Percentiles rank a stretch among this genome's conserved stretches.
Evolutionary conservation across 2,888 invertebrate genomes (phyloP).

Genomic region (Sesia apiformis): DNA sequence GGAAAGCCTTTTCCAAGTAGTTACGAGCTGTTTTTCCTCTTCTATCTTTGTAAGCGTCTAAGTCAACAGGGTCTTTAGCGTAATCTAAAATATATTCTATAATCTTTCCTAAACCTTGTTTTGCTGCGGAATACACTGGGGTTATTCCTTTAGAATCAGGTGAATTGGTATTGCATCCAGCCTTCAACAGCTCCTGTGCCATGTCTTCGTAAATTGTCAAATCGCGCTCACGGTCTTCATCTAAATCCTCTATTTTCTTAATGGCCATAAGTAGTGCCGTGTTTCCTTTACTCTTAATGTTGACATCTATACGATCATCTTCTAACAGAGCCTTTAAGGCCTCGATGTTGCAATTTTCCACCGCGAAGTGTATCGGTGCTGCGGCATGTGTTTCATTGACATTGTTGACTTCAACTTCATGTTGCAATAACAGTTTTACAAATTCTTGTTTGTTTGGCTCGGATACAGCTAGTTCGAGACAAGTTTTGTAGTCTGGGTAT

Average conservation of each 20-base stretch:
- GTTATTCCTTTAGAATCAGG: constrained; percentile 70
- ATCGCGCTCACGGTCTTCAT: constrained; percentile 56
- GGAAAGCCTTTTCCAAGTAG: constrained; percentile 69
- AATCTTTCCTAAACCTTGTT: constrained; percentile 68
- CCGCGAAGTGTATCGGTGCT: constrained; percentile 80
- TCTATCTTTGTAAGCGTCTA: constrained; percentile 73
- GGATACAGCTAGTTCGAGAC: constrained; percentile 74
- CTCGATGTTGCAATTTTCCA: constrained; percentile 66
- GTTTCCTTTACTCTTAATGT: constrained; percentile 65
- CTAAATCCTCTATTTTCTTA: constrained; percentile 63
- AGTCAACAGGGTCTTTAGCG: constrained; percentile 61
- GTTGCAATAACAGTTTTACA: constrained; percentile 70
- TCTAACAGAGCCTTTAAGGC: constrained; percentile 62
- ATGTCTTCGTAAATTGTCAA: constrained; percentile 61
- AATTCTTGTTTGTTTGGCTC: constrained; percentile 68
- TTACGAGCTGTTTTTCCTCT: constrained; percentile 73
- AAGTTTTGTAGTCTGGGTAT: constrained; percentile 74
- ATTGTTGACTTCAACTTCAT: constrained; percentile 76
- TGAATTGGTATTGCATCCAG: constrained; percentile 70
- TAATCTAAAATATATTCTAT: constrained; percentile 69
- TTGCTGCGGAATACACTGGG: constrained; percentile 77
- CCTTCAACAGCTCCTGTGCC: constrained; percentile 68
- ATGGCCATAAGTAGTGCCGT: constrained; percentile 69
- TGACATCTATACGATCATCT: constrained; percentile 61
- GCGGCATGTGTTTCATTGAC: constrained; percentile 71